phyloP scores from a whole-genome alignment of 2,888 invertebrate genomes.

The Leucophenga montana region DNA sequence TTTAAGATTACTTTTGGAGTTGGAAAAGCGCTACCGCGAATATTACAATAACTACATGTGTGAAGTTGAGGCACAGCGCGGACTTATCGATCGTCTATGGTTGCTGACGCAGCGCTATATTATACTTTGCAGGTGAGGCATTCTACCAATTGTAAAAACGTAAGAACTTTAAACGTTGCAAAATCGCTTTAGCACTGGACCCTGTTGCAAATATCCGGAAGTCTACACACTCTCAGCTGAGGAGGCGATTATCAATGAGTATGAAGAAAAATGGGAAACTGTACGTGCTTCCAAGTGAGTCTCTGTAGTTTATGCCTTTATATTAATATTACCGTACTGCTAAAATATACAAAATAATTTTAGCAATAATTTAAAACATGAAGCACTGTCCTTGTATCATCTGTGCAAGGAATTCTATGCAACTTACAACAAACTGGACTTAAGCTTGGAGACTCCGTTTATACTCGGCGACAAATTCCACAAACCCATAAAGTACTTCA shows the following conservation, averaged over 20 bases:
- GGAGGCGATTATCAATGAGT: conserved; percentile 62
- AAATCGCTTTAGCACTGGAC: conserved; percentile 49
- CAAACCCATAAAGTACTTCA: conserved; percentile 55
- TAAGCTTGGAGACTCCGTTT: conserved; percentile 52
- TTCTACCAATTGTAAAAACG: background rate
- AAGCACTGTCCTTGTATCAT: conserved; percentile 43
- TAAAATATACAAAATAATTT: background rate
- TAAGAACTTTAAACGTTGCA: background rate
- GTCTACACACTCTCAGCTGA: conserved; percentile 61
- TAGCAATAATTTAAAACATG: conserved; percentile 49
- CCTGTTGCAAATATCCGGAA: conserved; percentile 60
- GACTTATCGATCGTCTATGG: conserved; percentile 56
- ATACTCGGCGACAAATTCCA: conserved; percentile 61
- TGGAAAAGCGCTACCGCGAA: conserved; percentile 53
- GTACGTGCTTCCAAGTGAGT: conserved; percentile 58
- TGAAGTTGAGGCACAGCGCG: conserved; percentile 54
- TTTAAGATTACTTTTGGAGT: conserved; percentile 47
- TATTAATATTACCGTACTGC: background rate
- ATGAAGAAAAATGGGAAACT: conserved; percentile 57
- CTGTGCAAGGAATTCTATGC: conserved; percentile 52
- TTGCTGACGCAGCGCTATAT: conserved; percentile 64
- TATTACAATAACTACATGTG: conserved; percentile 48
- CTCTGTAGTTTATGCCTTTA: background rate
- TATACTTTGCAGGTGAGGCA: conserved; percentile 46
- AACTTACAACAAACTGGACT: conserved; percentile 53